Evolutionary conservation across 2,113 vertebrate genomes (phyloP), one percentile per base, ranked within the genome.

Genomic region (Lycocorax pyrrhopterus): DNA sequence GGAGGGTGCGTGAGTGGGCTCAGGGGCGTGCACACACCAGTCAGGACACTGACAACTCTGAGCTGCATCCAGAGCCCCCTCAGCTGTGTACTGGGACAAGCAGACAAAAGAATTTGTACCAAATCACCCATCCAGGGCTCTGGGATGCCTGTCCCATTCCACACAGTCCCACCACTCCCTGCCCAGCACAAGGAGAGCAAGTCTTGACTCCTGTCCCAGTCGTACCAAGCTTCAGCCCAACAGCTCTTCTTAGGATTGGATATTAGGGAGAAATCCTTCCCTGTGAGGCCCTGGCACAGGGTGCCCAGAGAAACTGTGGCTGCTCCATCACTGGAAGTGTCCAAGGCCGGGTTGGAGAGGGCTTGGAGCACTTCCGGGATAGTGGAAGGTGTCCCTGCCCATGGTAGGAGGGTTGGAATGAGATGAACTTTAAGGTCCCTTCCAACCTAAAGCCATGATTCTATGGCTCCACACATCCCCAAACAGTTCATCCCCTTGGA

Each of bases 281-380:
- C 56, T 33, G 22, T 16, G 32, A 71, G 27, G 32, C 43, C 26
- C 56, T 56, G 56, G 41, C 41, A 55, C 35, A 69, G 71, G 41
- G 1, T 63, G 41, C 15, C n/a, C 35, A 56, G 49, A 84, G 79
- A 4, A 49, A 32, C 56, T 69, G 63, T 55, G 63, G 49, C 63
- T 69, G 60, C 39, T 16, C 26, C 33, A 55, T 44, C 25, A 3
- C 20, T 55, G 30, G 26, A 6, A 49, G 23, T 43, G 35, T 16
- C 27, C 41, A 62, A 63, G 35, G 32, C 12, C 32, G 63, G 18
- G 35, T 0, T 76, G 63, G 35, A 62, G 0, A 0, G 22, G 10
- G 10, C 35, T 49, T 43, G 41, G 32, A 56, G 18, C 32, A 77
- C n/a, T n/a, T n/a, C n/a, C n/a, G 6, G 41, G 23, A 18, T 1